phyloP scores from a whole-genome alignment of 2,888 invertebrate species.

The Microchrysa polita region DNA sequence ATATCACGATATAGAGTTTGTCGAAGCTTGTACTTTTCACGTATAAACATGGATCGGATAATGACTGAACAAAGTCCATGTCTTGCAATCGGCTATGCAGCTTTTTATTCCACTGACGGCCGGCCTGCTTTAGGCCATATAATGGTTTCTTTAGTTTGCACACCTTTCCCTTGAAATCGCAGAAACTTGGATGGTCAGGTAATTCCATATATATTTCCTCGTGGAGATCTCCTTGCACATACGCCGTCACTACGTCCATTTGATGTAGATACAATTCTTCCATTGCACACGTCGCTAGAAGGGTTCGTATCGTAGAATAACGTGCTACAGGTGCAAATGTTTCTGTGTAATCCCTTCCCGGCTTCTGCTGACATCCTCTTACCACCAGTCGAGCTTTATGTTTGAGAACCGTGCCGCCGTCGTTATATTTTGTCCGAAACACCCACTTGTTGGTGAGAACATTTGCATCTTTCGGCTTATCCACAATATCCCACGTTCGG shows the following conservation, averaged over 20 bases:
- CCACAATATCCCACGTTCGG: too few relatives aligned
- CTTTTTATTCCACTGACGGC: constrained; percentile 48
- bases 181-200: constrained; percentile 51
- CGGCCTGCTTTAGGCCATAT: constrained; percentile 8
- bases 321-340: too few relatives aligned
- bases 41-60: constrained; percentile 46
- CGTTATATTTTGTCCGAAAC: too few relatives aligned
- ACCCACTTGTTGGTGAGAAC: background rate
- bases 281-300: too few relatives aligned
- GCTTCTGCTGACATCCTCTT: too few relatives aligned
- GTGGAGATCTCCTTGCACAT: too few relatives aligned
- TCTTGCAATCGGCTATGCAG: constrained; percentile 41
- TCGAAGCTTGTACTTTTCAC: constrained; percentile 4
- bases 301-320: too few relatives aligned
- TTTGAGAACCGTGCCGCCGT: too few relatives aligned
- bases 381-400: too few relatives aligned
- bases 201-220: constrained; percentile 18
- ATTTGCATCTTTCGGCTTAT: background rate
- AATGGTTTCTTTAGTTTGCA: background rate
- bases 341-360: too few relatives aligned
- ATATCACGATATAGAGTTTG: constrained; percentile 43
- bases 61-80: background rate
- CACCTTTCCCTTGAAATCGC: constrained; percentile 39
- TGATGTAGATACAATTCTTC: too few relatives aligned
- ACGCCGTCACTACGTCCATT: too few relatives aligned